phyloP scores from a whole-genome alignment of 2,113 vertebrate genomes.

The Cyprinus carpio region DNA sequence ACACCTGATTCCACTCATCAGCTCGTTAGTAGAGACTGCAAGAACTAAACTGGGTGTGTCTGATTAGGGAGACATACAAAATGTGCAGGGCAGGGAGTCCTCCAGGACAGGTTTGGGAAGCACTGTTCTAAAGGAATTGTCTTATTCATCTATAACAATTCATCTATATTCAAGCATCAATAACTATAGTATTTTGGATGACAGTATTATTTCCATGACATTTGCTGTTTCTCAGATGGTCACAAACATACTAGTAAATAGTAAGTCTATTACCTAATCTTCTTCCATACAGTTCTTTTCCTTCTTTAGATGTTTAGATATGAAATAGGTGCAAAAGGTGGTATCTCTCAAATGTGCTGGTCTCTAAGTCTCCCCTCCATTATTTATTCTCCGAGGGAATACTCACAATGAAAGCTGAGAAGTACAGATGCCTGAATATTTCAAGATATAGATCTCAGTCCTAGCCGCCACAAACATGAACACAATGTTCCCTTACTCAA shows the following conservation, averaged over 20 bases:
- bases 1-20: too few relatives aligned
- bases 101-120: too few relatives aligned
- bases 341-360: not conserved
- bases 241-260: not conserved
- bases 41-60: too few relatives aligned
- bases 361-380: conserved; percentile 1
- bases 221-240: not conserved
- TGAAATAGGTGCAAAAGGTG: not conserved
- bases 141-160: not conserved
- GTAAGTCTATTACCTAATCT: not conserved
- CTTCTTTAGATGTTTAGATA: conserved; percentile 2
- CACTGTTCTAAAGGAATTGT: not conserved
- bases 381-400: not conserved
- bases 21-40: too few relatives aligned
- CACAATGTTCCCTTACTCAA: conserved; percentile 19
- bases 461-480: not conserved
- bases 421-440: conserved; percentile 27
- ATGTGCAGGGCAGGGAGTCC: too few relatives aligned
- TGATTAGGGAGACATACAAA: too few relatives aligned
- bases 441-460: not conserved
- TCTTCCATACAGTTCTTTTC: not conserved
- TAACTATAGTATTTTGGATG: not conserved
- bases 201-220: not conserved
- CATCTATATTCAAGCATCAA: not conserved
- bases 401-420: not conserved